These are phyloP conservation scores for Gobio occitaniae DNA, from an alignment of 2,797 vertebrate species.

Conservation along the genomic window DNA sequence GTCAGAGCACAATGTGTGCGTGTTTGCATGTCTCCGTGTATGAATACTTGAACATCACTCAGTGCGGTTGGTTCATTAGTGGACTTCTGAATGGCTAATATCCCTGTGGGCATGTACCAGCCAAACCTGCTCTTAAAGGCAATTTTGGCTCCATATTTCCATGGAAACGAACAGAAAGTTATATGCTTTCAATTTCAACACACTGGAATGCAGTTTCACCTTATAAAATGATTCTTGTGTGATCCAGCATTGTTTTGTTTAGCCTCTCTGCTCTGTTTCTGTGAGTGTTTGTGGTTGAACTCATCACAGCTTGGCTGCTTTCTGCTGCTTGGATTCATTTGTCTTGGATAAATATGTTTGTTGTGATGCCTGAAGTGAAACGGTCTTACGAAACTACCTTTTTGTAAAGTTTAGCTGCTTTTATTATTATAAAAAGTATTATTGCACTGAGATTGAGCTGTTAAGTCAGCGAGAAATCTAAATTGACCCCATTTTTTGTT, in stretches of 20 bases:
- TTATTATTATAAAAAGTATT: too few species aligned
- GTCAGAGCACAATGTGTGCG: neutral
- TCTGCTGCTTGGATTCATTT: neutral
- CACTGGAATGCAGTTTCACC: neutral
- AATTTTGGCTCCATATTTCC: neutral
- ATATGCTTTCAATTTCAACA: neutral
- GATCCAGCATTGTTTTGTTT: neutral
- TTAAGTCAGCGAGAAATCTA: neutral
- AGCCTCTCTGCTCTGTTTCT: neutral
- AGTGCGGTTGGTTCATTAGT: neutral
- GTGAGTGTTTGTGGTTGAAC: neutral
- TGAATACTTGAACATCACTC: conserved; percentile 16
- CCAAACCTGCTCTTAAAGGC: conserved; percentile 14
- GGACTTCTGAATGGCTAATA: neutral
- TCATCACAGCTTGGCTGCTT: neutral
- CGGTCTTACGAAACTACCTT: neutral
- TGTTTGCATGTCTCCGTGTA: neutral
- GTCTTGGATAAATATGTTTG: neutral
- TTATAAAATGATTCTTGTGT: neutral
- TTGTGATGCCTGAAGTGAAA: neutral
- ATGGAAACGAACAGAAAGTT: conserved; percentile 12
- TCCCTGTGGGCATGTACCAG: neutral
- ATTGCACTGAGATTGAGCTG: neutral
- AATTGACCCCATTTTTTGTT: neutral
- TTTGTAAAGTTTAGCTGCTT: neutral